phyloP scores from a whole-genome alignment of 2,888 invertebrate genomes.

The Coleophora deauratella region DNA sequence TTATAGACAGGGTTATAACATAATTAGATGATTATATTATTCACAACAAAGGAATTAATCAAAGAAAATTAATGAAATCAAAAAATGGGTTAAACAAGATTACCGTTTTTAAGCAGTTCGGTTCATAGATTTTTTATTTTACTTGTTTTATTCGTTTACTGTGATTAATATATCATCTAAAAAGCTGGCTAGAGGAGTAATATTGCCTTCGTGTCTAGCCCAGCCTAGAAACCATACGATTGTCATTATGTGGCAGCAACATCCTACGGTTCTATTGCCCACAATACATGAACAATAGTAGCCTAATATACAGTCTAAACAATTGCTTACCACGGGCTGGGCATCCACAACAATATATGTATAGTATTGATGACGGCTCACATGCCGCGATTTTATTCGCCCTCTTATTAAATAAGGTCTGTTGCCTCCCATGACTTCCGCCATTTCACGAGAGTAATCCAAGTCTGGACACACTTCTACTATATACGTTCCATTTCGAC shows the following conservation, averaged over 20 bases:
- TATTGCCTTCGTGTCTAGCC: conserved; percentile 6
- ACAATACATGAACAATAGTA: conserved; percentile 14
- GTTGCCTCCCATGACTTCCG: not conserved
- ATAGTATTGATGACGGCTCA: conserved; percentile 7
- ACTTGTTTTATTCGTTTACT: not conserved
- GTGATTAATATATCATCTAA: not conserved
- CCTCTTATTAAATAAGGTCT: conserved; percentile 3
- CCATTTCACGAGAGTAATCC: not conserved
- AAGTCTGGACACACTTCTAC: conserved; percentile 3
- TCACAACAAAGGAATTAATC: no score
- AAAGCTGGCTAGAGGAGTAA: not conserved
- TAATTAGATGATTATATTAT: no score
- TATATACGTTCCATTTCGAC: not conserved
- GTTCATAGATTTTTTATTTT: not conserved
- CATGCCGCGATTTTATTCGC: conserved; percentile 8
- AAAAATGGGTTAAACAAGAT: no score
- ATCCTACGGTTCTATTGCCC: conserved; percentile 11
- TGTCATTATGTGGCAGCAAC: conserved; percentile 14
- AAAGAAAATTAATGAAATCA: no score
- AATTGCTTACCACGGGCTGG: not conserved
- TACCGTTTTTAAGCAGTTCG: no score
- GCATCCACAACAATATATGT: conserved; percentile 7
- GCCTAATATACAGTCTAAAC: conserved; percentile 3
- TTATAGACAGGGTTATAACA: no score
- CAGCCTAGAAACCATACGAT: conserved; percentile 13